phyloP scores from a whole-genome alignment of 2,113 vertebrate genomes.

The Azemiops feae region DNA sequence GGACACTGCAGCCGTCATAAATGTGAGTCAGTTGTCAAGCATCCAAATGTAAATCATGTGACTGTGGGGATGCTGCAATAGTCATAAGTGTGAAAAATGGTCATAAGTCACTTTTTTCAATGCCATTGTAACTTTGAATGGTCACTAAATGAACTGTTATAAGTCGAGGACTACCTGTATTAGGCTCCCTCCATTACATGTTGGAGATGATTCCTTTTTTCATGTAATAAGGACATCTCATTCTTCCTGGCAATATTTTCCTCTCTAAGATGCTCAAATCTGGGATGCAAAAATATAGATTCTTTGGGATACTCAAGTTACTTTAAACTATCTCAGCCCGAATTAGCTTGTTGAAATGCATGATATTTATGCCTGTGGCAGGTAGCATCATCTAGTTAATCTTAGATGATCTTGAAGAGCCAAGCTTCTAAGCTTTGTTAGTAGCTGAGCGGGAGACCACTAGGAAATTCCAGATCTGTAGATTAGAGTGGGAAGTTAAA shows the following conservation, averaged over 20 bases:
- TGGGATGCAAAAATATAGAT: conserved; percentile 53
- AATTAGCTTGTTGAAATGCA: not conserved
- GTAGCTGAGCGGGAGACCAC: not conserved
- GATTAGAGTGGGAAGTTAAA: not conserved
- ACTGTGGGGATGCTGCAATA: not conserved
- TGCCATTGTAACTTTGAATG: not conserved
- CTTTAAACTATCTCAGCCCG: not conserved
- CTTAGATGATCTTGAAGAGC: not conserved
- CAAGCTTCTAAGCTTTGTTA: not conserved
- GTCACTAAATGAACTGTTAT: not conserved
- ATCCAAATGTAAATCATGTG: not conserved
- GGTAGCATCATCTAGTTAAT: not conserved
- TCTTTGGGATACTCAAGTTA: not conserved
- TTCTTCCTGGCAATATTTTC: conserved; percentile 78
- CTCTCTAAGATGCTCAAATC: conserved; percentile 81
- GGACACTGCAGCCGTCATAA: not conserved
- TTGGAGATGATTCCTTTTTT: conserved; percentile 72
- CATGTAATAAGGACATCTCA: conserved; percentile 77
- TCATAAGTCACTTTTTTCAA: not conserved
- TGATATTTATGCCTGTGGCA: not conserved
- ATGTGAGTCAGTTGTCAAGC: not conserved
- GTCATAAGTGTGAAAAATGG: not conserved
- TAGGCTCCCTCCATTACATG: conserved; percentile 71
- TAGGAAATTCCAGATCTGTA: not conserved
- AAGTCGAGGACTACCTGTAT: not conserved